These are phyloP conservation scores for Phoeniculus purpureus DNA, from an alignment of 2,797 vertebrate species.

Conservation along the genomic window DNA sequence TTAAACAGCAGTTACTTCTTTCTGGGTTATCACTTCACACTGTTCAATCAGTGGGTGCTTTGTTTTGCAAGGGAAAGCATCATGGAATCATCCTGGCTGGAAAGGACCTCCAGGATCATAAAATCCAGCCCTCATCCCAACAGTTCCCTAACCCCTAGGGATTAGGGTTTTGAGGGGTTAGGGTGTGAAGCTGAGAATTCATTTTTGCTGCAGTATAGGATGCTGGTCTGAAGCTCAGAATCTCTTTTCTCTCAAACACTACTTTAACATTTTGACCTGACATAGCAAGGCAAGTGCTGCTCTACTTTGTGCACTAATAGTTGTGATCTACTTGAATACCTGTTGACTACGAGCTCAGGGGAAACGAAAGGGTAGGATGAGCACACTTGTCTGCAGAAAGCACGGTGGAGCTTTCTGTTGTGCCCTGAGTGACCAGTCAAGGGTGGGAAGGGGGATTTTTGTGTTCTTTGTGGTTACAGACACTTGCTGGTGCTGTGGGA, in stretches of 20 bases:
- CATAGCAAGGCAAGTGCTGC: background rate
- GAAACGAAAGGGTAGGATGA: background rate
- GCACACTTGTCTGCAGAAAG: background rate
- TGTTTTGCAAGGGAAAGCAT: background rate
- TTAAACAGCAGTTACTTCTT: background rate
- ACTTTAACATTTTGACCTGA: background rate
- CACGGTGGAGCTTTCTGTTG: background rate
- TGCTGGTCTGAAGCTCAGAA: background rate
- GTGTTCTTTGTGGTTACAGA: background rate
- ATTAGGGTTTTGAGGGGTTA: too few species aligned
- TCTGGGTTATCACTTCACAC: background rate
- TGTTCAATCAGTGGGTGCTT: background rate
- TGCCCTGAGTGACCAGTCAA: background rate
- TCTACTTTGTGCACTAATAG: fast-evolving
- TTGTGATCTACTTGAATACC: background rate
- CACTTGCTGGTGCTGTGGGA: background rate
- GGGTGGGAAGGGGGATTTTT: background rate
- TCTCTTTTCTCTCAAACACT: background rate
- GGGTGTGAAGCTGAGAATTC: background rate
- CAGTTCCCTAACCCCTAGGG: too few species aligned
- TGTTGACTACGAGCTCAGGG: background rate
- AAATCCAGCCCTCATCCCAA: too few species aligned
- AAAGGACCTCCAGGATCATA: too few species aligned
- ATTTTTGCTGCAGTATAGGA: background rate
- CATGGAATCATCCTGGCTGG: too few species aligned